Base-by-base conservation (phyloP, 2,888 invertebrate species). In the Orthonychiurus folsomi region DNA sequence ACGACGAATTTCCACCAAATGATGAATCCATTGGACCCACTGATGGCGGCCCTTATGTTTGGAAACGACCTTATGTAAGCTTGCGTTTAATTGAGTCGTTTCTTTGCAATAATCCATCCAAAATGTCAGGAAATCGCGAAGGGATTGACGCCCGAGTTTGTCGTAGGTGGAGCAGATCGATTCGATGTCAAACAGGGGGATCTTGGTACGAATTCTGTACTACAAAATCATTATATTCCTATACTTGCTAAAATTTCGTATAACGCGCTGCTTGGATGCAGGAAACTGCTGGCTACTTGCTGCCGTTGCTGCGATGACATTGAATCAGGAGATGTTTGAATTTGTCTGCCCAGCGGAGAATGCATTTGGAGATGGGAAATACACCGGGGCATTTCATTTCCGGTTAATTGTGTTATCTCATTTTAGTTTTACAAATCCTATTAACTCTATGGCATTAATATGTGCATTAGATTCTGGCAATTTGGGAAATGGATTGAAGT, bases 141-240 rank as follows among this genome's bases (percentile, higher is more conserved):
- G 72, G 55, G n/a, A 20, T 20, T 9, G 20, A 73, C 78, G 63
- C 80, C 82, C 0, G 75, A 80, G 68, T 78, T 81, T 64, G 79
- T 83, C 66, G 77, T 79, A 15, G 80, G 77, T 23, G 82, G 81
- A 50, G 81, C 81, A 57, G 78, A 79, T n/a, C 75, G 83, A 59
- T 83, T 83, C 74, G 83, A 84, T 74, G 80, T 83, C 15, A 78
- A 79, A 61, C 82, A 83, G 75, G 81, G 81, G 61, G 79, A 80
- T 73, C 73, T 81, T 18, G 80, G 79, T 78, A 21, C 20, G 56
- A 26, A 18, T 15, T 47, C 15, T 47, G 9, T 47, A 47, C 48
- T 15, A 15, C 48, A 47, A 47, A 9, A 47, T 12, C 48, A 15
- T 47, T 47, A 12, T 47, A 12, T 47, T n/a, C n/a, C n/a, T n/a